Percentiles rank a stretch among this genome's conserved stretches.
Conservation (phyloP, 2,797 vertebrate species). For the Yasuhikotakia modesta region DNA sequence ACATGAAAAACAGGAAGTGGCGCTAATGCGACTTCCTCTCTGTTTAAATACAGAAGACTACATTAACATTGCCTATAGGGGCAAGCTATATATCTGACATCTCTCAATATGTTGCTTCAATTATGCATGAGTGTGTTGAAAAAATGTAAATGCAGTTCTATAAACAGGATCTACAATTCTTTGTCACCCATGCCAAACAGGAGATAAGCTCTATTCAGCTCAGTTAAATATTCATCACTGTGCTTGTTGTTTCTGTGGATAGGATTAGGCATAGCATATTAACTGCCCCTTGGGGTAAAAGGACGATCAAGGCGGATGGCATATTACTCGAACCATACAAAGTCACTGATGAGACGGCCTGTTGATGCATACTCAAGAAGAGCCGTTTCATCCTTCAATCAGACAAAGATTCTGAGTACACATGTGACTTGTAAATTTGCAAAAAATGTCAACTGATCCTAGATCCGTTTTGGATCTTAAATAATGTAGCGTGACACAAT, state of each 20-base stretch:
- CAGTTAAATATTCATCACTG: constrained; percentile 43
- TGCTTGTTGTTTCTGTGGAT: constrained; percentile 47
- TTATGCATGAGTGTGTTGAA: constrained; percentile 24
- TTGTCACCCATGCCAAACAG: constrained; percentile 42
- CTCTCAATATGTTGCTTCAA: constrained; percentile 37
- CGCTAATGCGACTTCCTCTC: not conserved
- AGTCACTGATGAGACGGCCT: constrained; percentile 4
- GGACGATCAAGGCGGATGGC: constrained; percentile 27
- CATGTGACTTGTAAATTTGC: not conserved
- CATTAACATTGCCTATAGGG: constrained; percentile 22
- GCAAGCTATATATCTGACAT: constrained; percentile 25
- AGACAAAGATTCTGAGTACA: not conserved
- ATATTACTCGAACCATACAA: constrained; percentile 11
- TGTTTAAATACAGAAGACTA: constrained; percentile 31
- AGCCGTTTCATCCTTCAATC: constrained; percentile 2
- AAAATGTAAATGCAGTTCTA: constrained; percentile 39
- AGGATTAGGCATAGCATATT: constrained; percentile 51
- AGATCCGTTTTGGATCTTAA: not conserved
- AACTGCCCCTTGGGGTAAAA: constrained; percentile 41
- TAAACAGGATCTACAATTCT: constrained; percentile 30
- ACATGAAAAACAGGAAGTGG: not conserved
- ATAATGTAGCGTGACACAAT: not conserved
- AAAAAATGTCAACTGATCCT: not conserved
- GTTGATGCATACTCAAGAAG: not conserved
- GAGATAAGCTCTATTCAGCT: constrained; percentile 38